Evolutionary conservation across 2,113 vertebrate genomes (phyloP), one percentile per base, ranked within the genome.

Genomic region (Psittacara wagleri): DNA sequence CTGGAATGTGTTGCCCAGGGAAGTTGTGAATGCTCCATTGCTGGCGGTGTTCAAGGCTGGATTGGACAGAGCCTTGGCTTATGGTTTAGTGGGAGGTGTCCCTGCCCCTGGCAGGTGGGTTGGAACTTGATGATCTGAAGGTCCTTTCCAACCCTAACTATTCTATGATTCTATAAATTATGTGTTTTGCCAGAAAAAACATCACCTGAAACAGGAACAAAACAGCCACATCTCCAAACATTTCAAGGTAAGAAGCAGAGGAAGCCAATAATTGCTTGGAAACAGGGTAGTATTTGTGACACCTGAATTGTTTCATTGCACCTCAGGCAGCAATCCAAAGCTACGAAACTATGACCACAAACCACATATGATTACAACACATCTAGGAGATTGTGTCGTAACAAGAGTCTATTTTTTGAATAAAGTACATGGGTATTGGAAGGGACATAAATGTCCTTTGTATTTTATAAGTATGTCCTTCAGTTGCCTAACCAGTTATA

Each of bases 321-420:
- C 64, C 85, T 75, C 25, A 43, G 81, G 75, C 61, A 76, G 33
- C 66, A 90, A 95, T 82, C 70, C 82, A 95, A 95, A 88, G 17
- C 31, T 89, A 73, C 82, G 85, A 69, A 97, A 96, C 51, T 51
- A 68, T 31, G 77, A 83, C 66, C 92, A 95, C 54, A 94, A 83
- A 72, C 69, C 78, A 43, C 85, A 89, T 25, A 39, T 4, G 33
- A 73, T 84, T 95, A 88, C 67, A 82, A 80, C 64, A 78, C 35
- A 95, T 89, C n/a, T 17, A 84, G 73, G 29, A 94, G 68, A 35
- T 61, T 86, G 46, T 73, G n/a, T 69, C 77, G 41, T 43, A 90
- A 73, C 37, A 31, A 31, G 28, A 57, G 43, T 48, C 62, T 39
- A 5, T 41, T 88, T 86, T 39, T 78, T 70, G 7, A 88, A 43